Base-by-base conservation (phyloP, 1,140 invertebrate genomes). In the Lepidurus arcticus region DNA sequence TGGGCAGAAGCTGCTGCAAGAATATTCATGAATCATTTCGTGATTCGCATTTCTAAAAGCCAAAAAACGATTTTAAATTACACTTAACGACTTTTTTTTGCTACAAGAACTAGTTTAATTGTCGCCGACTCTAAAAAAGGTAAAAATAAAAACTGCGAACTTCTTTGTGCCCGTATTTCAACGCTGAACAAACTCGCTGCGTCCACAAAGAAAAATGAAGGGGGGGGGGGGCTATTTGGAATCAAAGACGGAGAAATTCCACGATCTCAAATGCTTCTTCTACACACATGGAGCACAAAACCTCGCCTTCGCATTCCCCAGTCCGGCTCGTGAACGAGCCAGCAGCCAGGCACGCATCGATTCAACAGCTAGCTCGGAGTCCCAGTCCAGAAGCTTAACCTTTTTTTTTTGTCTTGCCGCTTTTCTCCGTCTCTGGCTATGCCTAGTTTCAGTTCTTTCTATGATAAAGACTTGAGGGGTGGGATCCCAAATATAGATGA, bases 281-380 rank as follows among this genome's bases (percentile, higher is more conserved):
- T 65, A 65, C 53, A 65, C 53, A 65, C 53, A 65, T 65, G 4
- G 16, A 65, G 21, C 53, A 65, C 13, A 65, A 65, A 65, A 65
- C 53, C 53, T 65, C 21, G 53, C n/a, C 53, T 65, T 21, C 53
- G 21, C 53, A 65, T 65, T 65, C n/a, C 53, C 53, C 53, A 65
- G 53, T 65, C 16, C 53, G 21, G 53, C 53, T 65, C 53, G 53
- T 65, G 8, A 65, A 65, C 4, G 16, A 65, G 53, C 53, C 53
- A 65, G 53, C 53, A 65, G 53, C 53, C 53, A 65, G 53, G 53
- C 53, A 65, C 53, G 53, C 53, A 65, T 65, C 53, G 53, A 65
- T 65, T 65, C 53, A 65, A 65, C 53, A 65, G 53, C 53, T 65
- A 65, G 53, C 53, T 65, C 16, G 53, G 16, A 65, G 21, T 65